Evolutionary conservation across 2,113 vertebrate genomes (phyloP).

Genomic region (Sander vitreus): DNA sequence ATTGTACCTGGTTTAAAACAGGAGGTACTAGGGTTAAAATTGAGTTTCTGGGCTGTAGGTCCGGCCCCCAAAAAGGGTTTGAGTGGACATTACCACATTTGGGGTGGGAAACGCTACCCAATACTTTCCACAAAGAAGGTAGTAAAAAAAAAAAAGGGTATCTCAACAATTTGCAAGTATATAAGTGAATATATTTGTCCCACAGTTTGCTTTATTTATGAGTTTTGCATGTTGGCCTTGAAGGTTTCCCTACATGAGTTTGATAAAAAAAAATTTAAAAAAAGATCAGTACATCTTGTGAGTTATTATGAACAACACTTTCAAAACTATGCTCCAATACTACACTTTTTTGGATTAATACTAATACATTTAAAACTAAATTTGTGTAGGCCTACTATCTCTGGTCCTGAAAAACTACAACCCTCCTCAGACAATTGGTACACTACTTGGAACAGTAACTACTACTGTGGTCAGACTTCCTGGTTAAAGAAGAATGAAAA

Average conservation of each 20-base stretch:
- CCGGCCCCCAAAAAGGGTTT: not conserved
- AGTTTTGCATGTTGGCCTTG: not conserved
- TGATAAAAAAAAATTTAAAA: not conserved
- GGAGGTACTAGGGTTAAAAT: not conserved
- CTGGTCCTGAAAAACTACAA: not conserved
- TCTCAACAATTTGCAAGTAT: not conserved
- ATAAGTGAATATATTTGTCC: not conserved
- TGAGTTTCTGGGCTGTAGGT: not conserved
- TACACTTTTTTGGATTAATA: not conserved
- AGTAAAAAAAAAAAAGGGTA: not conserved
- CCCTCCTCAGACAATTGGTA: not conserved
- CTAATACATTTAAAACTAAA: too few relatives aligned
- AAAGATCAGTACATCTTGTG: not conserved
- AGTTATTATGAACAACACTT: not conserved
- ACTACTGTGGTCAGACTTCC: not conserved
- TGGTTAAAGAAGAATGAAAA: slow-evolving; percentile 13
- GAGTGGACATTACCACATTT: not conserved
- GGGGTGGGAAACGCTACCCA: not conserved
- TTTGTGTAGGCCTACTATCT: not conserved
- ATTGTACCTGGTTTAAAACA: not conserved
- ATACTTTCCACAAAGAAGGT: not conserved
- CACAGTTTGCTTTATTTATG: not conserved
- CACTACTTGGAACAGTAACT: too few relatives aligned
- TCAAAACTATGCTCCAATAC: not conserved
- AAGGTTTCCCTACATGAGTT: not conserved